Conservation (phyloP, 2,888 invertebrate genomes). For the Drosophila kanekoi region DNA sequence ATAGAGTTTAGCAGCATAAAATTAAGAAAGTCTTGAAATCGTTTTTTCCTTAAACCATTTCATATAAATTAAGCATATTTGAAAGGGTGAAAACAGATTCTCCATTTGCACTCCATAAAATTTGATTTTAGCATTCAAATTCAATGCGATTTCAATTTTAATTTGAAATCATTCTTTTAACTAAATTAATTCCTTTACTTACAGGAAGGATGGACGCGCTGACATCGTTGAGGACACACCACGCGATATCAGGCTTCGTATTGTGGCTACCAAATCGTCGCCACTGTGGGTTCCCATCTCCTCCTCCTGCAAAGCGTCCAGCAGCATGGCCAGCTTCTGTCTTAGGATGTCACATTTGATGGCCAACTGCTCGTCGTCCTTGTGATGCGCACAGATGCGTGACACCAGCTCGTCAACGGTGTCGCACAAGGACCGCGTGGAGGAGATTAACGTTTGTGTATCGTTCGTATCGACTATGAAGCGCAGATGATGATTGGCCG, state of each 20-base stretch:
- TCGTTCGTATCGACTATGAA: constrained; percentile 94
- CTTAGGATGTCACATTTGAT: constrained; percentile 90
- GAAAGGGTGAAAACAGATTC: no score
- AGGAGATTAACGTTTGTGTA: constrained; percentile 89
- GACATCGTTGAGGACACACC: constrained; percentile 60
- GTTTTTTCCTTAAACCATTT: no score
- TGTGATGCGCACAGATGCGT: constrained; percentile 87
- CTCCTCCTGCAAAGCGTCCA: constrained; percentile 90
- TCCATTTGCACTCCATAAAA: no score
- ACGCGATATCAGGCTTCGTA: constrained; percentile 78
- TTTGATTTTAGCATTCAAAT: no score
- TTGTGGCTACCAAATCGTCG: constrained; percentile 82
- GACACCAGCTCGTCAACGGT: constrained; percentile 91
- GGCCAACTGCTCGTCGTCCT: constrained; percentile 88
- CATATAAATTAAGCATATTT: no score
- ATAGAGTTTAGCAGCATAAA: no score
- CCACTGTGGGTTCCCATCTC: constrained; percentile 85
- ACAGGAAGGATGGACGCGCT: constrained; percentile 63
- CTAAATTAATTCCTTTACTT: constrained; percentile 29
- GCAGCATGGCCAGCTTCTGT: constrained; percentile 90
- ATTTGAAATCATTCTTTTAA: no score
- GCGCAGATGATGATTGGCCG: constrained; percentile 91
- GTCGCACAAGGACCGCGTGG: constrained; percentile 91
- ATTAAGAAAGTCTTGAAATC: no score
- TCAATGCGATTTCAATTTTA: no score